Evolutionary conservation across 2,113 vertebrate species (phyloP), one percentile per base, ranked within the genome.

Genomic region (Zosterops lateralis): DNA sequence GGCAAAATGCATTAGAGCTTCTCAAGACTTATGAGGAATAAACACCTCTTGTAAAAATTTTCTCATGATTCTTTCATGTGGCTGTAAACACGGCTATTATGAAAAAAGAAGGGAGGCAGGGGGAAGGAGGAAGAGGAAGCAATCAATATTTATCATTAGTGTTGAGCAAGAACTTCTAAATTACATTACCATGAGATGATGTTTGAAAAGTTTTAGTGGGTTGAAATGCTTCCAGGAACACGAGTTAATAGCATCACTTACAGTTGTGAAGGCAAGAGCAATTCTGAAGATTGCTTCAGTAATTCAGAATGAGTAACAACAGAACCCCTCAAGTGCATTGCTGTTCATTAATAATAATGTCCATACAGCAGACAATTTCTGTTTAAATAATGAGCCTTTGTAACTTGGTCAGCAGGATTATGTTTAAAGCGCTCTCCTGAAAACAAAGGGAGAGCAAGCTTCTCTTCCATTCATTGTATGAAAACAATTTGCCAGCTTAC

Each of bases 281-380:
- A 75, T 72, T 58, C 81, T 1, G 1, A 87, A 89, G 74, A 93
- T 70, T 84, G 84, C 68, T 73, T 56, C 68, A 58, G 78, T 76
- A 91, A 90, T 92, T 95, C 89, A 92, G 72, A 85, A 67, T 50
- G 44, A 89, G 78, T 64, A 96, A 90, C 58, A 91, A 87, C 56
- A 88, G 78, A 93, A 74, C 51, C 78, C 82, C 71, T 80, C 71
- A 54, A 91, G 82, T 58, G 72, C 67, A 74, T 12, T 71, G 87
- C 51, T 83, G 45, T 38, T 93, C 75, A 81, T 96, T 94, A 94
- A 73, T 89, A 94, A 84, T 73, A 85, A 91, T 87, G 58, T 28
- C 53, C 65, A 78, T 26, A 42, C 4, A 85, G 60, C 45, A 91
- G 56, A 67, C 8, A 60, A 77, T 29, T 83, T 77, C 60, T 91